Evolutionary conservation across 1,140 invertebrate genomes (phyloP).

Genomic region (Drosophila pallidifrons): DNA sequence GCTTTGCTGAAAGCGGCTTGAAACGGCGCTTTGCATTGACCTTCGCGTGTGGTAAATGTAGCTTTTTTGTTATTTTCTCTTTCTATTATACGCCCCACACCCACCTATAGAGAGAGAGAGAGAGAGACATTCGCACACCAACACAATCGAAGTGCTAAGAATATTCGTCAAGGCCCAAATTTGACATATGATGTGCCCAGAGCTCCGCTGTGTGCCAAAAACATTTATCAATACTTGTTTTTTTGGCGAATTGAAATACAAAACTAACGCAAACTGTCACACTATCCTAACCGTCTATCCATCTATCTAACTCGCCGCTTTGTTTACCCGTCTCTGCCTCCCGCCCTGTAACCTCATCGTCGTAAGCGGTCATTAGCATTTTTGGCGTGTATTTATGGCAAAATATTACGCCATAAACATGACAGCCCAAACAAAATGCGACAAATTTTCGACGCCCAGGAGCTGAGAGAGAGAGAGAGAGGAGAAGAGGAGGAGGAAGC

Average conservation of each 20-base stretch:
- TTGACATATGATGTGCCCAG: slow-evolving; percentile 77
- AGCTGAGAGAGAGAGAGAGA: neutral
- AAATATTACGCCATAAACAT: slow-evolving; percentile 82
- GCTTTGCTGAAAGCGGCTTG: slow-evolving; percentile 56
- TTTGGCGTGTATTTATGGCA: slow-evolving; percentile 80
- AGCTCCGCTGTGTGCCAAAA: slow-evolving; percentile 63
- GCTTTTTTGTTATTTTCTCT: slow-evolving; percentile 18
- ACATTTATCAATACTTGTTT: slow-evolving; percentile 80
- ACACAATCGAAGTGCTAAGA: slow-evolving; percentile 55
- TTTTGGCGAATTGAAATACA: slow-evolving; percentile 69
- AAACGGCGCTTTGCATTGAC: slow-evolving; percentile 74
- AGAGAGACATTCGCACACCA: neutral
- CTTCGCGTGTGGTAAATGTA: slow-evolving; percentile 79
- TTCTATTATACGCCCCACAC: slow-evolving; percentile 7
- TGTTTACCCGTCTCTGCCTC: slow-evolving; percentile 15
- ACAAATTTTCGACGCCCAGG: slow-evolving; percentile 72
- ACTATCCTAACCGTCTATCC: slow-evolving; percentile 30
- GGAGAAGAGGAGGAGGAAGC: neutral
- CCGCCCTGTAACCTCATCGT: too few relatives aligned
- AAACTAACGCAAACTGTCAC: slow-evolving; percentile 58
- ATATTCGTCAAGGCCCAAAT: slow-evolving; percentile 53
- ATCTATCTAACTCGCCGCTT: slow-evolving; percentile 14
- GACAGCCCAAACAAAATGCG: slow-evolving; percentile 77
- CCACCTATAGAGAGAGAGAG: neutral
- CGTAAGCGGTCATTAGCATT: slow-evolving; percentile 74